Evolutionary conservation across 2,888 invertebrate species (phyloP).

Genomic region (Rhaphigaster nebulosa): DNA sequence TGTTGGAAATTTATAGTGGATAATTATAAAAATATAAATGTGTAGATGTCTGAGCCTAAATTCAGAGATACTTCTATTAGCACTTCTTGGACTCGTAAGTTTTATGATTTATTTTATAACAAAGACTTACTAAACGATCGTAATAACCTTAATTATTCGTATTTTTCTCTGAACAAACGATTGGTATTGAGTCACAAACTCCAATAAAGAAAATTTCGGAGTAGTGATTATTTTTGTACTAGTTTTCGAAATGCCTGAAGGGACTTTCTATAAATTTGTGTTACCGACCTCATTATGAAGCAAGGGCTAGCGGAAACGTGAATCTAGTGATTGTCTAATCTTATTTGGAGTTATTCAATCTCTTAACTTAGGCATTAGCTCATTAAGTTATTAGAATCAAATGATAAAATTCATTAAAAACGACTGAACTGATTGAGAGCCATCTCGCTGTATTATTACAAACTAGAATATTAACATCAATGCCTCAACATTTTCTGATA

Average conservation of each 20-base stretch:
- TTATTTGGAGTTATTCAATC: not conserved
- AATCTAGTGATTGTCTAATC: not conserved
- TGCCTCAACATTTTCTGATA: no score
- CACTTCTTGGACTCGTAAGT: conserved; percentile 36
- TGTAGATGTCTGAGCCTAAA: not conserved
- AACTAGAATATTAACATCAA: no score
- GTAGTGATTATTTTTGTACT: no score
- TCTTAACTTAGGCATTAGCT: not conserved
- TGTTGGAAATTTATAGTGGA: not conserved
- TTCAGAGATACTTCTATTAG: conserved; percentile 42
- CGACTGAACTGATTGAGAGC: no score
- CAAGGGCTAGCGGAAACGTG: not conserved
- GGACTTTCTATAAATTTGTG: no score
- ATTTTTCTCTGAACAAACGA: not conserved
- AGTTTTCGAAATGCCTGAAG: no score
- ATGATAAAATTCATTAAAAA: not conserved
- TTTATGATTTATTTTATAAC: not conserved
- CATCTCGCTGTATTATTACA: no score
- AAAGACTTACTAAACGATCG: not conserved
- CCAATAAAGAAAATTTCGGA: not conserved
- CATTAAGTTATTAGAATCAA: not conserved
- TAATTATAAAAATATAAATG: conserved; percentile 21
- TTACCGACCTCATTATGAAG: not conserved
- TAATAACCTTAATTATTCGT: not conserved
- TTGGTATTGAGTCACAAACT: not conserved